Evolutionary conservation across 2,113 vertebrate genomes (phyloP).

Genomic region (Aplodontia rufa): DNA sequence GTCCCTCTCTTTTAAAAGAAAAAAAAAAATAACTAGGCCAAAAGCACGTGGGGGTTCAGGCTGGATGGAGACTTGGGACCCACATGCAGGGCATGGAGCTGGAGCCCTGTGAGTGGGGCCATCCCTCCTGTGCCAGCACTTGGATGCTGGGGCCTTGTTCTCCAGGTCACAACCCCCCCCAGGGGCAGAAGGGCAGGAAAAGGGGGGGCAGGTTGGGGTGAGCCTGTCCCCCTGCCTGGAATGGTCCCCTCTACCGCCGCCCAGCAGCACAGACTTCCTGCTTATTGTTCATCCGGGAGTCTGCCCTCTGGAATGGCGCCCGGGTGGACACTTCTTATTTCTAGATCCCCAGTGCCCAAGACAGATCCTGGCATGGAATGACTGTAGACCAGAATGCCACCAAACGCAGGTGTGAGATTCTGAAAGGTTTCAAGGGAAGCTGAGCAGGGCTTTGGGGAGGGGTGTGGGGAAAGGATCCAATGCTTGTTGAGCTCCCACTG

Average conservation of each 20-base stretch:
- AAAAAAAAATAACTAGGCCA: too few species aligned
- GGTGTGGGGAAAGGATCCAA: background rate
- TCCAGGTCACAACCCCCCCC: background rate
- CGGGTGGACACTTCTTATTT: background rate
- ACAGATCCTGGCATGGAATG: background rate
- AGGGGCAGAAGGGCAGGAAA: too few species aligned
- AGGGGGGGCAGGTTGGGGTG: background rate
- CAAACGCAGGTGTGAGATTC: background rate
- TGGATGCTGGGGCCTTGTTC: background rate
- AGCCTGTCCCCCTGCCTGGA: too few species aligned
- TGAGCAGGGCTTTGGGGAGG: background rate
- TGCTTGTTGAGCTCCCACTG: background rate
- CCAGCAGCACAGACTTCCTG: background rate
- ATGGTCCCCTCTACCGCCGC: too few species aligned
- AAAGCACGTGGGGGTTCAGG: background rate
- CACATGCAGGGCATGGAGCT: background rate
- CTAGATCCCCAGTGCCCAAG: too few species aligned
- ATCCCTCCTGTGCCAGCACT: background rate
- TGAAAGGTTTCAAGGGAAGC: background rate
- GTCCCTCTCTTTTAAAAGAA: too few species aligned
- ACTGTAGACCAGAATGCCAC: background rate
- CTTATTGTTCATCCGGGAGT: background rate
- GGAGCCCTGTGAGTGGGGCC: background rate
- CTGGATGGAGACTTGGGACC: too few species aligned
- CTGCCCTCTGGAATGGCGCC: background rate